Evolutionary conservation across 2,888 invertebrate genomes (phyloP).

Genomic region (Orchesella flavescens): DNA sequence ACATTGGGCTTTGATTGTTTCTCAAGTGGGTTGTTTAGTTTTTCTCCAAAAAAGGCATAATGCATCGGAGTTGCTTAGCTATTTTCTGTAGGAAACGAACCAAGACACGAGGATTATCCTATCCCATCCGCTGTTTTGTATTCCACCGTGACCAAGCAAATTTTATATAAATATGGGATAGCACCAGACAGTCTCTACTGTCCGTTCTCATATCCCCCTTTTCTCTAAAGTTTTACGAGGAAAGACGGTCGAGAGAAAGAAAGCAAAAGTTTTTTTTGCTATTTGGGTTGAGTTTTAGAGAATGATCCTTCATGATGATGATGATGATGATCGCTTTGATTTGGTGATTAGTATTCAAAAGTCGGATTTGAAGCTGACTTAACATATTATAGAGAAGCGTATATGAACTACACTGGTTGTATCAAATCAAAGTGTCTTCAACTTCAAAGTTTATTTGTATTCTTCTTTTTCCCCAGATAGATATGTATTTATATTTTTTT

Average conservation of each 20-base stretch:
- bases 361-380: background rate
- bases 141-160: constrained; percentile 24
- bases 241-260: background rate
- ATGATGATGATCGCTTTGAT: constrained; percentile 19
- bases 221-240: background rate
- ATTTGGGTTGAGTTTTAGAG: background rate
- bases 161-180: constrained; percentile 13
- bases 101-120: no score
- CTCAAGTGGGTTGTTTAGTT: background rate
- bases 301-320: constrained; percentile 29
- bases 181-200: background rate
- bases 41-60: background rate
- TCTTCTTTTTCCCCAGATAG: background rate
- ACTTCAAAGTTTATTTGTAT: background rate
- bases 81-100: no score
- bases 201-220: constrained; percentile 4
- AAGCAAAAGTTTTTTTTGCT: constrained; percentile 4
- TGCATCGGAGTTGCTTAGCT: no score
- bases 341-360: constrained; percentile 36
- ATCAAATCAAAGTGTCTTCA: background rate
- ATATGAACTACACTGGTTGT: background rate
- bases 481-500: no score
- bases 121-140: background rate
- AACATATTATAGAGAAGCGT: background rate
- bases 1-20: constrained; percentile 17